phyloP scores from a whole-genome alignment of 2,113 vertebrate species.

The Sapayoa aenigma region DNA sequence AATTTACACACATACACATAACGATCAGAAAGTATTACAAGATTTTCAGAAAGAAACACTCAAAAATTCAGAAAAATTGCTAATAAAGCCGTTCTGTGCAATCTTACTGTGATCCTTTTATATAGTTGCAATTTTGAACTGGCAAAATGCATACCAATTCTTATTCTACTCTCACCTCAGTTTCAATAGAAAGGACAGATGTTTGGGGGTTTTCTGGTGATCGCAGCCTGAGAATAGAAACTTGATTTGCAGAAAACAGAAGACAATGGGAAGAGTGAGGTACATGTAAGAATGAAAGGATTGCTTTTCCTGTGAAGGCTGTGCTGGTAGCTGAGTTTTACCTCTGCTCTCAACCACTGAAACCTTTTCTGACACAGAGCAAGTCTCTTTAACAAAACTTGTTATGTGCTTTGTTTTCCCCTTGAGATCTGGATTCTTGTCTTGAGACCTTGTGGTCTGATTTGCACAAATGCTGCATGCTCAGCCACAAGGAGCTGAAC shows the following conservation, averaged over 20 bases:
- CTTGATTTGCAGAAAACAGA: background rate
- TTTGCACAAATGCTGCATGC: background rate
- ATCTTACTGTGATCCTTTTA: background rate
- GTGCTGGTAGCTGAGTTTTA: background rate
- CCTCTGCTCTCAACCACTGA: background rate
- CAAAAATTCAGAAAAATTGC: background rate
- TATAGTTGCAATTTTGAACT: background rate
- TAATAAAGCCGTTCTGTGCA: background rate
- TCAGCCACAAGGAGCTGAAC: background rate
- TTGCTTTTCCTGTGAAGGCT: background rate
- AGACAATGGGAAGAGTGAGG: background rate
- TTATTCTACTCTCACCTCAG: background rate
- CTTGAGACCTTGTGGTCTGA: background rate
- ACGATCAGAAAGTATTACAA: background rate
- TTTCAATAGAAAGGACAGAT: background rate
- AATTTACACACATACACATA: background rate
- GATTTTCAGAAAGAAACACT: background rate
- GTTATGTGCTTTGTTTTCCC: background rate
- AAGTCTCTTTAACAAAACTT: background rate
- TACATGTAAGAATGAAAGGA: background rate
- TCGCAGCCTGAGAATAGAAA: background rate
- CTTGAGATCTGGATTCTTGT: background rate
- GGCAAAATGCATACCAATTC: fast-evolving
- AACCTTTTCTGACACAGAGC: background rate
- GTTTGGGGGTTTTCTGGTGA: background rate